Base-by-base conservation (phyloP, 2,888 invertebrate species). In the Prosapia bicincta region DNA sequence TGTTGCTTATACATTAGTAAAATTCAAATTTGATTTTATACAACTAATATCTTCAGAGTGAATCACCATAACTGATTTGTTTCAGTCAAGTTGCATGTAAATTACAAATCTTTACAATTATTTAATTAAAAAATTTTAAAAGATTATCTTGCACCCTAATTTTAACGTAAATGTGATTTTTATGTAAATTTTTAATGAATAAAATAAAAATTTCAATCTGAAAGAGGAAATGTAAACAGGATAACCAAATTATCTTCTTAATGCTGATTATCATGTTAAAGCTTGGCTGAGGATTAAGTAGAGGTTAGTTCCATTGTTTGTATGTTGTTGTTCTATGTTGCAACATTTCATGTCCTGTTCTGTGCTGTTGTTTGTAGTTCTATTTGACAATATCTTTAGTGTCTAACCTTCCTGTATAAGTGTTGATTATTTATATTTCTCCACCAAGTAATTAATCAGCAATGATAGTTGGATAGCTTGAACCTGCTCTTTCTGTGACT, bases 251-350 rank as follows among this genome's bases (percentile, higher is more conserved):
- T 54, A 20, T 38, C 38, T 38, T 6, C 38, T 38, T 54, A 54
- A 54, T 54, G 20, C 20, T 54, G 54, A 20, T 54, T 69, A 70
- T 68, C 28, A 67, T 23, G 38, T 71, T 74, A 23, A 54, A 77
- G 71, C 66, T 54, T 28, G 66, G 28, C 69, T 66, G 28, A 54
- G 67, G 32, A 69, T 26, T 25, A 23, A 26, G 26, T 24, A 13
- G 28, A 67, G 54, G 67, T 71, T 28, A 72, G 67, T 78, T 76
- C 73, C 75, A 76, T 54, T 54, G 54, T 54, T 54, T 54, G 7
- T 15, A 54, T 54, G 54, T 54, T 54, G 54, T 54, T 54, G 54
- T 54, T 54, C 5, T 54, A 20, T 54, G 54, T 54, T 54, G 54
- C 54, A 54, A 54, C 54, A 54, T 54, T 54, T 54, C 54, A 54